Conservation (phyloP, 2,113 vertebrate genomes). For the Semnornis frantzii region DNA sequence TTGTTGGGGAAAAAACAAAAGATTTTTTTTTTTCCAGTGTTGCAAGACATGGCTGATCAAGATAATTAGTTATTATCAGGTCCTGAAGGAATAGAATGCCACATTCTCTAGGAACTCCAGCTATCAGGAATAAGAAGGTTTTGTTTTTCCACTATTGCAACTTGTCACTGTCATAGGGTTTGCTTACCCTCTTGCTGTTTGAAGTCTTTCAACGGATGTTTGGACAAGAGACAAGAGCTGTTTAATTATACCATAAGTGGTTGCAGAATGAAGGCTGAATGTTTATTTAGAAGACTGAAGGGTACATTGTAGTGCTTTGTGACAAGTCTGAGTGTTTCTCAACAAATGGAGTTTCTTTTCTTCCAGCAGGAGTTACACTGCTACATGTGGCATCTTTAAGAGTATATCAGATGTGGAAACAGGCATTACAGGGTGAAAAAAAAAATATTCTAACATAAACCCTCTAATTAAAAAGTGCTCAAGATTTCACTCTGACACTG, state of each 20-base stretch:
- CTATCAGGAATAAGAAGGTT: background rate
- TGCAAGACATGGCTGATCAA: background rate
- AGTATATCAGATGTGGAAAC: background rate
- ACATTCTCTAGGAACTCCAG: background rate
- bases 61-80: background rate
- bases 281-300: slow-evolving; percentile 32
- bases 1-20: background rate
- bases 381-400: background rate
- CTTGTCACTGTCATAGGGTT: background rate
- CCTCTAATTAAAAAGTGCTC: background rate
- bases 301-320: background rate
- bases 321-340: slow-evolving; percentile 12
- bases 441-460: background rate
- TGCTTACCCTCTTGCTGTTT: background rate
- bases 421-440: background rate
- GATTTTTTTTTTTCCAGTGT: background rate
- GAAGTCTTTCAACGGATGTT: slow-evolving; percentile 20
- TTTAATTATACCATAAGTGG: slow-evolving; percentile 3
- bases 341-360: background rate
- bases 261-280: background rate
- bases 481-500: background rate
- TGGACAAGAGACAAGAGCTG: slow-evolving; percentile 34
- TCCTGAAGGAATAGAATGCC: background rate
- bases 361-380: background rate
- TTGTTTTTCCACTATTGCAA: background rate